A percentile compares a stretch with the other conserved stretches of the same genome.
Conservation (phyloP, 2,113 vertebrate species). For the Cebus imitator region DNA sequence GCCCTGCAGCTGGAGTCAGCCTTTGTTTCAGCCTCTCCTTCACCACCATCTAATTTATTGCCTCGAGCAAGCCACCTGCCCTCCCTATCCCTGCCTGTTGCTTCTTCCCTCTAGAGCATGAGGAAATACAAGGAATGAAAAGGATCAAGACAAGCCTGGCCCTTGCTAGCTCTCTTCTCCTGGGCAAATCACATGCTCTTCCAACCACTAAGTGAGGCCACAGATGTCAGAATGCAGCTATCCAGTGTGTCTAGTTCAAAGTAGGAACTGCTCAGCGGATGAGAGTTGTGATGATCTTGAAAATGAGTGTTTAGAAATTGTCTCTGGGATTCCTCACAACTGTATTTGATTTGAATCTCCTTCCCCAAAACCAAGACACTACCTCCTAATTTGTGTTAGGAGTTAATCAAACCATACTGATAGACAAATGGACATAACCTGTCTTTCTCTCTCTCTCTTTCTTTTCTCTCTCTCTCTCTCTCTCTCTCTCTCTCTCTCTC, state of each 20-base stretch:
- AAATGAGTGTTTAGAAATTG: neutral
- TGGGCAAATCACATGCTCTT: neutral
- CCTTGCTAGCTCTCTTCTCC: neutral
- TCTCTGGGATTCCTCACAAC: neutral
- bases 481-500: neutral
- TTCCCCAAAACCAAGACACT: neutral
- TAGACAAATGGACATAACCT: neutral
- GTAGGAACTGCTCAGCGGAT: neutral
- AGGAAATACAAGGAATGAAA: neutral
- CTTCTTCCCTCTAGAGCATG: neutral
- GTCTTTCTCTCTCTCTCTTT: neutral
- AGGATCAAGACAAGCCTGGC: rapidly evolving
- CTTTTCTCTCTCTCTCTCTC: no score
- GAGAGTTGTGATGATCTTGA: neutral
- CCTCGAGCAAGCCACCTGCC: neutral
- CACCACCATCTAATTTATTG: no score
- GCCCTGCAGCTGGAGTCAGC: neutral
- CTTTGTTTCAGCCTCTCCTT: neutral
- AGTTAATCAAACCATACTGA: neutral
- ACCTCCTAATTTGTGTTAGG: neutral
- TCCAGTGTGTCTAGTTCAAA: neutral
- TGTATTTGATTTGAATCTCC: neutral
- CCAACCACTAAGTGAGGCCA: neutral
- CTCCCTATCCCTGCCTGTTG: neutral
- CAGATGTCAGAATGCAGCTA: neutral